phyloP scores from a whole-genome alignment of 2,888 invertebrate species.

The Callyntrura guangdongensis region DNA sequence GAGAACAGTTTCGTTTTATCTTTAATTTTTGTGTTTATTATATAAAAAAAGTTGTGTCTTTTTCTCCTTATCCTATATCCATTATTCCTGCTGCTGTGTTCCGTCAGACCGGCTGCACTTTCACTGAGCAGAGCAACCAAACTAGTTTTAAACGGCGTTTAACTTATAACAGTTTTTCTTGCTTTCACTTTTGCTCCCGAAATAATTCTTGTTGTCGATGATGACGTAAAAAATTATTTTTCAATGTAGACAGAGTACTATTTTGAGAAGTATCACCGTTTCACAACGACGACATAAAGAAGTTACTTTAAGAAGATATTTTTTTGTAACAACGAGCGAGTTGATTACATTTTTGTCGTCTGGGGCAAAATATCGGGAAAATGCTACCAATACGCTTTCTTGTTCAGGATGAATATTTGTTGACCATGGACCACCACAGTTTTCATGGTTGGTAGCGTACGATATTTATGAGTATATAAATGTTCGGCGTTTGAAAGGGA shows the following conservation, averaged over 20 bases:
- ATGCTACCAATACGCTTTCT: slow-evolving; percentile 54
- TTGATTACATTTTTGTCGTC: slow-evolving; percentile 38
- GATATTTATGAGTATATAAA: slow-evolving; percentile 41
- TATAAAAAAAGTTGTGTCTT: background rate
- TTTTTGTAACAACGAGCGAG: background rate
- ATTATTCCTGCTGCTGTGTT: background rate
- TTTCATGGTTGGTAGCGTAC: slow-evolving; percentile 51
- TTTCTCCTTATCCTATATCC: background rate
- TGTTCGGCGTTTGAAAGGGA: background rate
- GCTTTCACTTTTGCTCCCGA: background rate
- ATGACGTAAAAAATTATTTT: background rate
- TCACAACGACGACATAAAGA: too few species aligned
- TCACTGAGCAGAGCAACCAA: background rate
- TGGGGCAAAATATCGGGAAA: background rate
- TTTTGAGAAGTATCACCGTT: background rate
- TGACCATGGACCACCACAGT: slow-evolving; percentile 33
- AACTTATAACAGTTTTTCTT: background rate
- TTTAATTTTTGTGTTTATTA: too few species aligned
- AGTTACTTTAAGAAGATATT: background rate
- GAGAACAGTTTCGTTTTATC: too few species aligned
- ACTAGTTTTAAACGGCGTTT: background rate
- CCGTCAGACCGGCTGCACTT: slow-evolving; percentile 5
- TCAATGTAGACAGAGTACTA: background rate
- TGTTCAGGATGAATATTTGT: slow-evolving; percentile 56
- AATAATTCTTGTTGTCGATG: background rate